Conservation (phyloP, 2,113 vertebrate genomes). For the Colaptes auratus region DNA sequence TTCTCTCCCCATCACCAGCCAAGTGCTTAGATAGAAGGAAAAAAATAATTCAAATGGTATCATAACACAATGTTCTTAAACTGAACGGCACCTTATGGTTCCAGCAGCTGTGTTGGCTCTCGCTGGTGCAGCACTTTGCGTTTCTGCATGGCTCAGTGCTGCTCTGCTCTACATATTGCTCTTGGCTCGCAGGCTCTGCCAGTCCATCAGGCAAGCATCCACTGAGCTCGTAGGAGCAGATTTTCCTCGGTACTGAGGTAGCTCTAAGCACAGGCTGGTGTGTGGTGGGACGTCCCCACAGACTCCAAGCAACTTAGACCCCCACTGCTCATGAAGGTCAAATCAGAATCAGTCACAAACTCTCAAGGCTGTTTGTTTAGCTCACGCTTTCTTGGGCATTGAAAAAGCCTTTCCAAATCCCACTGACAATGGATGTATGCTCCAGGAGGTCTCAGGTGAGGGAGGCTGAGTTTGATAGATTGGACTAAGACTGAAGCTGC, state of each 20-base stretch:
- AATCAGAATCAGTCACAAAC: not conserved
- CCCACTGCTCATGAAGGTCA: not conserved
- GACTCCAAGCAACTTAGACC: too few relatives aligned
- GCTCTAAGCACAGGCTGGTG: not conserved
- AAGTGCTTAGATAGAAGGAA: not conserved
- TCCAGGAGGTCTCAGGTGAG: not conserved
- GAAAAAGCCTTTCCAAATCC: not conserved
- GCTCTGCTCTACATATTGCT: not conserved
- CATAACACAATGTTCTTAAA: slow-evolving; percentile 43
- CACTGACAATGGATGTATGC: not conserved
- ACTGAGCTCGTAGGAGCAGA: not conserved
- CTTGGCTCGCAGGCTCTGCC: not conserved
- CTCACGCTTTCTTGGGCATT: not conserved
- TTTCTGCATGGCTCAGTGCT: slow-evolving; percentile 14
- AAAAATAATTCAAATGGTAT: slow-evolving; percentile 5
- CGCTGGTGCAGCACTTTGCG: not conserved
- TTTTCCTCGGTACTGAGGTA: not conserved
- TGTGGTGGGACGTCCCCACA: not conserved
- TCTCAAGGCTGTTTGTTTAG: not conserved
- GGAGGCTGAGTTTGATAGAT: not conserved
- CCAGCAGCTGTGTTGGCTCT: slow-evolving; percentile 56
- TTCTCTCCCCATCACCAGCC: not conserved
- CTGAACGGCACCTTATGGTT: slow-evolving; percentile 57
- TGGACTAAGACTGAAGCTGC: not conserved
- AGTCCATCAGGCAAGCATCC: not conserved